Percentiles rank a stretch among this genome's conserved stretches.
Conservation (phyloP, 2,797 vertebrate species). For the Cyclopterus lumpus region DNA sequence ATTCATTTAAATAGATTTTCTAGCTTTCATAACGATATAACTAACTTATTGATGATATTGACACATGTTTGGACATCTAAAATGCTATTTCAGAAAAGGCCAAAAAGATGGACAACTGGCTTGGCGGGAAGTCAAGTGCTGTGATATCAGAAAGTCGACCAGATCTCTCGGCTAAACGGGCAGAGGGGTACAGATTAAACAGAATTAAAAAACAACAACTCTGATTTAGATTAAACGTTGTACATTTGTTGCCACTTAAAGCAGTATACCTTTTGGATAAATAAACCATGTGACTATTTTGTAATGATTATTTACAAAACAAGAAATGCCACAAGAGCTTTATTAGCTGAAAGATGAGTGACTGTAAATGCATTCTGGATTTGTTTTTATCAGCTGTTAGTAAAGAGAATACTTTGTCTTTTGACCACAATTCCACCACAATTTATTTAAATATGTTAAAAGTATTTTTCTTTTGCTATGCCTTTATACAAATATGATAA, state of each 20-base stretch:
- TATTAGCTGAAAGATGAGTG: neutral
- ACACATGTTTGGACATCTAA: neutral
- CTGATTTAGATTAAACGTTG: neutral
- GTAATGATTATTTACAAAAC: neutral
- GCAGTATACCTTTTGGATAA: neutral
- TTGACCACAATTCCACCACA: neutral
- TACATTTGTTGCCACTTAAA: neutral
- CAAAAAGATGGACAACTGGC: slow-evolving; percentile 8
- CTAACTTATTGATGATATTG: neutral
- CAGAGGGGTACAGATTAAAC: neutral
- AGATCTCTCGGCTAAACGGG: neutral
- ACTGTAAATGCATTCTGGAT: neutral
- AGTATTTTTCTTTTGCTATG: neutral
- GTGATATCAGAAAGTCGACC: neutral
- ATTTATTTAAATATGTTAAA: neutral
- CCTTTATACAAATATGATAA: too few relatives aligned
- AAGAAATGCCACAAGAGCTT: neutral
- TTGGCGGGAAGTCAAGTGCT: neutral
- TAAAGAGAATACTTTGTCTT: neutral
- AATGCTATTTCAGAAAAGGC: slow-evolving; percentile 1
- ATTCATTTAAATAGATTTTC: neutral
- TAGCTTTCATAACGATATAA: neutral
- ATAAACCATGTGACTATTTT: neutral
- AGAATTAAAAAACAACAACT: neutral
- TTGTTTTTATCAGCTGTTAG: neutral